A percentile compares a stretch with the other conserved stretches of the same genome.
Evolutionary conservation across 1,140 invertebrate species (phyloP).

Genomic region (Formica selysi): DNA sequence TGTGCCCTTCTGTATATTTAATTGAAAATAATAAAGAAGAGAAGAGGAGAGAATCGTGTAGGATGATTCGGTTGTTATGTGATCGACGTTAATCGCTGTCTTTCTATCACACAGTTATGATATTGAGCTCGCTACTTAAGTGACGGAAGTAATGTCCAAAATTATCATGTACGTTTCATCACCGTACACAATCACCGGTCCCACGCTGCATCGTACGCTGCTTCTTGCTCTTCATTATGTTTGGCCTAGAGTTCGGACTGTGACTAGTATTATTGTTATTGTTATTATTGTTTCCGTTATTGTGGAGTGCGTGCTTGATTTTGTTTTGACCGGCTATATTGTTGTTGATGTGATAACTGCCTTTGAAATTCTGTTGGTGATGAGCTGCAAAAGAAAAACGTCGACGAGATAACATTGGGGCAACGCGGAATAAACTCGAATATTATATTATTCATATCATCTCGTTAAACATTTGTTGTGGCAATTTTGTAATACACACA

Average conservation of each 20-base stretch:
- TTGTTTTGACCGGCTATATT: constrained; percentile 82
- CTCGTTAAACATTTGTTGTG: constrained; percentile 29
- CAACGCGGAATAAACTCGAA: background rate
- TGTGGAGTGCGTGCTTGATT: constrained; percentile 80
- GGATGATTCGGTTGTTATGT: constrained; percentile 66
- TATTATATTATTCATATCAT: constrained; percentile 59
- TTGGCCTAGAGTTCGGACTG: constrained; percentile 80
- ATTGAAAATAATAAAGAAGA: constrained; percentile 54
- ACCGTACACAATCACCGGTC: constrained; percentile 85
- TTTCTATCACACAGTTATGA: constrained; percentile 74
- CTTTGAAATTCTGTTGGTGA: constrained; percentile 81
- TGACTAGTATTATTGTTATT: constrained; percentile 80
- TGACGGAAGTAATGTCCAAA: constrained; percentile 65
- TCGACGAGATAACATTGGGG: background rate
- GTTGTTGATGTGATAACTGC: constrained; percentile 82
- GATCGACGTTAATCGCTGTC: constrained; percentile 69
- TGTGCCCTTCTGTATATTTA: constrained; percentile 66
- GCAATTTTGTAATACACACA: constrained; percentile 7
- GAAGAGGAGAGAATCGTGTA: background rate
- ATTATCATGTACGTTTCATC: constrained; percentile 81
- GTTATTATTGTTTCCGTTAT: constrained; percentile 78
- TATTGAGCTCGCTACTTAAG: constrained; percentile 76
- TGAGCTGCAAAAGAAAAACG: constrained; percentile 75
- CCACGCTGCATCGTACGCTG: constrained; percentile 80
- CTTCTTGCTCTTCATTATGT: constrained; percentile 83